Percentiles rank a stretch among this genome's conserved stretches.
phyloP scores from a whole-genome alignment of 2,797 vertebrate genomes.

The Myotis vivesi region DNA sequence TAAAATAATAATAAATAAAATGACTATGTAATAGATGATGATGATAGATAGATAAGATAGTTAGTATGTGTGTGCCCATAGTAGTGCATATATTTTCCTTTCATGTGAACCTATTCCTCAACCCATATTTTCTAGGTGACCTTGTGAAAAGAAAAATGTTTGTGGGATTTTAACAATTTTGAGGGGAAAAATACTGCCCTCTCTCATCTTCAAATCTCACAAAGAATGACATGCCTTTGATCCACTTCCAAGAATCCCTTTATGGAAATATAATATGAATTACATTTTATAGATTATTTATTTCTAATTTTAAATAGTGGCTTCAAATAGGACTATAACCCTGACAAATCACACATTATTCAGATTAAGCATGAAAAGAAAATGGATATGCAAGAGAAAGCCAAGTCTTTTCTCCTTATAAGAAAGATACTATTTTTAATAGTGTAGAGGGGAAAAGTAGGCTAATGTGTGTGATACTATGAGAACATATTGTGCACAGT shows the following conservation, averaged over 20 bases:
- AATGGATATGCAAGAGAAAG: neutral
- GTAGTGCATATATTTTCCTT: neutral
- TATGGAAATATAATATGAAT: neutral
- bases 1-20: neutral
- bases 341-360: neutral
- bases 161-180: neutral
- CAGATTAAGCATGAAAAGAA: neutral
- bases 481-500: neutral
- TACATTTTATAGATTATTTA: neutral
- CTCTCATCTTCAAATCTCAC: neutral
- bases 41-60: neutral
- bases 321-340: neutral
- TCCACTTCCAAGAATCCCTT: neutral
- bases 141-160: neutral
- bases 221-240: neutral
- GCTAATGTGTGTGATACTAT: neutral
- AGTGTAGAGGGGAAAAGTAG: neutral
- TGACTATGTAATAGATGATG: neutral
- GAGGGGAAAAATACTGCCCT: rapidly evolving
- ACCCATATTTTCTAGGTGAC: neutral
- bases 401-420: neutral
- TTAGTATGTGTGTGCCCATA: neutral
- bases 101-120: neutral
- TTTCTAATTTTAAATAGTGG: neutral
- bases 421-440: neutral